Conservation (phyloP, 2,797 vertebrate species). For the Odontamblyopus lacepedii region DNA sequence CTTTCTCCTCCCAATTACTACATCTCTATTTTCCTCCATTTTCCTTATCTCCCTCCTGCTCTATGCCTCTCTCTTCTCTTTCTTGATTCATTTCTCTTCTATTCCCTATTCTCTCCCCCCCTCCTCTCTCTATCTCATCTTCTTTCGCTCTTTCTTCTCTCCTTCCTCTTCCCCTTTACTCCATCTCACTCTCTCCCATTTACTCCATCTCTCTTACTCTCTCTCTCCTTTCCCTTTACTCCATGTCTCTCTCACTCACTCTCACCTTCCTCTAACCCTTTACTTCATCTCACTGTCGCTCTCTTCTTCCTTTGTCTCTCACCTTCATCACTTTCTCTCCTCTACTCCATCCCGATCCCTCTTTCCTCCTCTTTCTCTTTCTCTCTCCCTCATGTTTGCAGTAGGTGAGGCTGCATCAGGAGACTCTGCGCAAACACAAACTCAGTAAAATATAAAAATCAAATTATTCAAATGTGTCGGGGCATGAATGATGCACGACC, state of each 20-base stretch:
- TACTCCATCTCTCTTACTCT: no score
- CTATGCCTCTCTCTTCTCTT: neutral
- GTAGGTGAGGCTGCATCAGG: conserved; percentile 43
- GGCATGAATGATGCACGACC: conserved; percentile 57
- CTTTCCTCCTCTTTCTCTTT: neutral
- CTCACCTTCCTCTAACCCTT: no score
- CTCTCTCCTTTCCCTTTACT: no score
- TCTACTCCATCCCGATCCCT: neutral
- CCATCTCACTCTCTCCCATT: no score
- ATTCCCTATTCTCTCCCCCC: neutral
- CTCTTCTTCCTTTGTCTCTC: neutral
- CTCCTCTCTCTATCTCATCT: neutral
- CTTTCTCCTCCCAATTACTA: no score
- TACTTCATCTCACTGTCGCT: no score
- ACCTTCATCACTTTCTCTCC: neutral
- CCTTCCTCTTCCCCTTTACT: no score
- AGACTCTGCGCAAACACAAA: conserved; percentile 49
- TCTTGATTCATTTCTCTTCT: neutral
- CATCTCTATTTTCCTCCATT: neutral
- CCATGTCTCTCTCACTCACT: neutral
- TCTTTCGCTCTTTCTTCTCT: neutral
- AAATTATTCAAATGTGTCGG: conserved; percentile 35
- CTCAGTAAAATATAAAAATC: conserved; percentile 20
- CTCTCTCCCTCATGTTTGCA: neutral
- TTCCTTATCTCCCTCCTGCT: neutral